Evolutionary conservation across 2,113 vertebrate species (phyloP), one percentile per base, ranked within the genome.

Genomic region (Gallinago jamesoni): DNA sequence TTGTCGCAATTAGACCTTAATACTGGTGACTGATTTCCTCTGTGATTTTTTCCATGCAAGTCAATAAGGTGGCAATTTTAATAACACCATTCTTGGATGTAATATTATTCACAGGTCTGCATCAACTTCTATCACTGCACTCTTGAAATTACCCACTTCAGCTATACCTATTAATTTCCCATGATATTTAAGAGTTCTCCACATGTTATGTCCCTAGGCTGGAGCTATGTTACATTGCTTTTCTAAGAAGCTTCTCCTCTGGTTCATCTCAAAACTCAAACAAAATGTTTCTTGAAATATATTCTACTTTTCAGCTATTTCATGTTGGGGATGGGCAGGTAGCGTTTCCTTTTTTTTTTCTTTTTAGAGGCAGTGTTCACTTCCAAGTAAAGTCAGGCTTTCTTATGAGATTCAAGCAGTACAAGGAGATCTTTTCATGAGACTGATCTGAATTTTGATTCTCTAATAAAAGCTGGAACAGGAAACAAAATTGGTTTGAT

Each of bases 391-490:
- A 87, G 67, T 30, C 60, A 87, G 94, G 25, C 31, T 82, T 43
- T 50, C 72, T 94, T 72, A 56, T 3, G 37, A 92, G 80, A 89
- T 76, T 76, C 72, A 64, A 66, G 70, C 55, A 89, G 66, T 82
- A 76, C 57, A 82, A 96, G 80, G 66, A 93, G 84, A 87, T 76
- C 45, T 72, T 84, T 78, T 92, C 60, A 73, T 63, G 78, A 92
- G 53, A 75, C 73, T 93, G 95, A 92, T 95, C 62, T 95, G 95
- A 94, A 96, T 97, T 94, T 91, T 93, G 92, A 96, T 95, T 89
- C 63, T 83, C 70, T 95, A 94, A 96, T 95, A 96, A 95, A 78
- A 84, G 37, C 28, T 66, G 77, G 70, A 97, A 96, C 50, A 62
- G 80, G 69, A 92, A 57, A 96, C 55, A 85, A 96, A 93, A 96